These are phyloP conservation scores for Chionodraco myersi DNA, from an alignment of 2,113 vertebrate species.

Conservation along the genomic window DNA sequence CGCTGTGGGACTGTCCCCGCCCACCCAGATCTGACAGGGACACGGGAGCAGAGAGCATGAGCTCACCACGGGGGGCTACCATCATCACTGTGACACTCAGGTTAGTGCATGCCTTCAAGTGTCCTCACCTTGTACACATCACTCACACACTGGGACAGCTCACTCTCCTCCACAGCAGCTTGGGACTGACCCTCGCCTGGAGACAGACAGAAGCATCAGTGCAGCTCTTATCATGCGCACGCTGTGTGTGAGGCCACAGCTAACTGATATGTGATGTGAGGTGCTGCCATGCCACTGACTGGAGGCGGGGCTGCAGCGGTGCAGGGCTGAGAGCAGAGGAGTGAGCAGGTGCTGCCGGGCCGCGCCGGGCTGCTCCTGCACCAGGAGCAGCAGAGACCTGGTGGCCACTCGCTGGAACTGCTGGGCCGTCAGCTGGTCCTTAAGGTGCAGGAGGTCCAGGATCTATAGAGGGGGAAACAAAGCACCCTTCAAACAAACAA, in stretches of 20 bases:
- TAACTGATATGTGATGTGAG: too few species aligned
- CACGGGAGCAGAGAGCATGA: background rate
- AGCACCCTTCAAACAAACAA: background rate
- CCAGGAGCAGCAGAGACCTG: conserved; percentile 83
- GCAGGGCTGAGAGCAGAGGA: conserved; percentile 87
- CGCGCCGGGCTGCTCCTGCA: conserved; percentile 83
- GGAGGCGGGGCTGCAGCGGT: conserved; percentile 70
- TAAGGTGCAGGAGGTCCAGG: conserved; percentile 90
- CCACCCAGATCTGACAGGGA: conserved; percentile 88
- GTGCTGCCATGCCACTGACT: conserved; percentile 74
- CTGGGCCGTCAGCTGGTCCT: conserved; percentile 84
- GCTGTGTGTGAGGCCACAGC: too few species aligned
- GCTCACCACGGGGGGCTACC: too few species aligned
- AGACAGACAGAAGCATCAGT: conserved; percentile 20
- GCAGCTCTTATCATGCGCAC: background rate
- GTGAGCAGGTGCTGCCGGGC: conserved; percentile 84
- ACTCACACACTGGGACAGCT: conserved; percentile 89
- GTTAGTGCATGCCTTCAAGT: too few species aligned
- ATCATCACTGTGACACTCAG: too few species aligned
- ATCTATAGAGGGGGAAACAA: conserved; percentile 79
- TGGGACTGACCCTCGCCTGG: conserved; percentile 58
- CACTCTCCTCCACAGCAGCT: conserved; percentile 86
- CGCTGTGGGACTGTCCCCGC: conserved; percentile 86
- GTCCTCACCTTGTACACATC: conserved; percentile 90
- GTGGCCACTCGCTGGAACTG: conserved; percentile 94